phyloP scores from a whole-genome alignment of 2,113 vertebrate genomes.

The Pungitius pungitius region DNA sequence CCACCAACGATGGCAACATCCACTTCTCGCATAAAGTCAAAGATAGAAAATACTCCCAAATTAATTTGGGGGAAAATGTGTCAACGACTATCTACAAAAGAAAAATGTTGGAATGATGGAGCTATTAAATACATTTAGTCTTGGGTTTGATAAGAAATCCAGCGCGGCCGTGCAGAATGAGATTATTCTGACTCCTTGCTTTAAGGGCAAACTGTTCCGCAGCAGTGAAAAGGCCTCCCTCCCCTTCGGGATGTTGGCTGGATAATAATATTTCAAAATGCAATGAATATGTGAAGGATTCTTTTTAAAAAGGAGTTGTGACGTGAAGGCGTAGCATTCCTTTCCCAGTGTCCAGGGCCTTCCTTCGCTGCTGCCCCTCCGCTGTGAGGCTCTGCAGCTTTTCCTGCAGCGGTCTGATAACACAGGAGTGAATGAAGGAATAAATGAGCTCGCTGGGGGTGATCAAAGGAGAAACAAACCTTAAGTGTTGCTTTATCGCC shows the following conservation, averaged over 20 bases:
- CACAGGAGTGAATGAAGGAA: not conserved
- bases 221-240: not conserved
- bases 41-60: no score
- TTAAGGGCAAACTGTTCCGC: not conserved
- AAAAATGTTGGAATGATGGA: not conserved
- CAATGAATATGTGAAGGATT: not conserved
- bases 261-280: not conserved
- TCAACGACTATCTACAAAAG: not conserved
- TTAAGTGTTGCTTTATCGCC: constrained; percentile 6
- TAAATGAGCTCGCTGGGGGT: not conserved
- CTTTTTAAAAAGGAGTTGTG: not conserved
- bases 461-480: constrained; percentile 1
- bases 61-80: not conserved
- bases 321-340: not conserved
- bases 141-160: not conserved
- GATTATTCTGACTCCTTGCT: not conserved
- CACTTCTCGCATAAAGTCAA: not conserved
- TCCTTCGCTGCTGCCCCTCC: not conserved
- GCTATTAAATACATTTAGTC: not conserved
- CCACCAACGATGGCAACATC: not conserved
- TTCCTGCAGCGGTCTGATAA: constrained; percentile 1
- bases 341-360: not conserved
- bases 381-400: not conserved
- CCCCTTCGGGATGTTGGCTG: not conserved
- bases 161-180: not conserved